Percentiles rank a stretch among this genome's conserved stretches.
phyloP scores from a whole-genome alignment of 2,113 vertebrate genomes.

The Strix aluco region DNA sequence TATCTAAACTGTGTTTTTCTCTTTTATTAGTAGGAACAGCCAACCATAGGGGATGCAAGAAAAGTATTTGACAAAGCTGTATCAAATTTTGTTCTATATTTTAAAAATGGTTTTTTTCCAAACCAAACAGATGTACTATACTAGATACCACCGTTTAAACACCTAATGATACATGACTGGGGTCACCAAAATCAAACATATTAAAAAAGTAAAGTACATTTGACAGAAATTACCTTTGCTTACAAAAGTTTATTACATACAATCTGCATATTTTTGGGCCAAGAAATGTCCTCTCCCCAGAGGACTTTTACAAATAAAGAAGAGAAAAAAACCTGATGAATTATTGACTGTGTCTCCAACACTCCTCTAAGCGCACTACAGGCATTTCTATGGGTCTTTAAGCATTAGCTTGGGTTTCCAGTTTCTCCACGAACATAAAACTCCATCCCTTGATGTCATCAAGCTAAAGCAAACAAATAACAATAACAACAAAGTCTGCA shows the following conservation, averaged over 20 bases:
- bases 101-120: neutral
- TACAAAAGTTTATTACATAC: conserved; percentile 79
- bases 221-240: conserved; percentile 70
- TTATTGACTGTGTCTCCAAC: conserved; percentile 14
- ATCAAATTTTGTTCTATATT: conserved; percentile 31
- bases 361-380: conserved; percentile 29
- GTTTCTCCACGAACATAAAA: conserved; percentile 24
- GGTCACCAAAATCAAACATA: conserved; percentile 60
- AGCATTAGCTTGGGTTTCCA: conserved; percentile 31
- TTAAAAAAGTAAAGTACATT: conserved; percentile 71
- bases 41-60: neutral
- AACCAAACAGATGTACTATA: conserved; percentile 47
- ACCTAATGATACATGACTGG: conserved; percentile 52
- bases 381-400: conserved; percentile 39
- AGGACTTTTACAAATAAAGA: conserved; percentile 64
- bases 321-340: conserved; percentile 72
- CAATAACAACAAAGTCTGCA: conserved; percentile 31
- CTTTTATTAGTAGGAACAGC: neutral
- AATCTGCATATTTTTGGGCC: conserved; percentile 77
- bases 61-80: conserved; percentile 9
- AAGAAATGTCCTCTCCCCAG: conserved; percentile 48
- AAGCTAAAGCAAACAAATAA: conserved; percentile 61
- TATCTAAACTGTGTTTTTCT: conserved; percentile 1
- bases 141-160: conserved; percentile 50
- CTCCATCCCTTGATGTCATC: conserved; percentile 45